phyloP scores from a whole-genome alignment of 2,113 vertebrate species.

The Castor canadensis region DNA sequence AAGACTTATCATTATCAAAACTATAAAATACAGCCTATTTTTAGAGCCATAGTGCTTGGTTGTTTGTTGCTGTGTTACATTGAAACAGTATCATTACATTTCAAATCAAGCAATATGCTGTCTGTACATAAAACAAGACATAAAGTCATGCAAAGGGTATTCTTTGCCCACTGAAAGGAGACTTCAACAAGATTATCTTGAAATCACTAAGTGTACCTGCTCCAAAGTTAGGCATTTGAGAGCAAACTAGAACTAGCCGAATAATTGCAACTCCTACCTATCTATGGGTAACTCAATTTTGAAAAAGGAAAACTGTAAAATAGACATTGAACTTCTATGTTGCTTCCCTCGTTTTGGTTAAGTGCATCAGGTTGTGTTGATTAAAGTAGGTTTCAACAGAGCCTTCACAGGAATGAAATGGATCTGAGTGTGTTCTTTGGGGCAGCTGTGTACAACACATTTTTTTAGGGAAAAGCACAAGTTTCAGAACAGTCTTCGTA shows the following conservation, averaged over 20 bases:
- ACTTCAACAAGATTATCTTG: constrained; percentile 63
- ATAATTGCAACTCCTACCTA: constrained; percentile 77
- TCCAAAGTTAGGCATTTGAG: constrained; percentile 64
- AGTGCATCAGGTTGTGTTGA: neutral
- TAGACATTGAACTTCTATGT: constrained; percentile 68
- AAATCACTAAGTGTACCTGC: constrained; percentile 54
- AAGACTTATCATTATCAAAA: constrained; percentile 76
- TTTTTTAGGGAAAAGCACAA: neutral
- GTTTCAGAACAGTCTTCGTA: neutral
- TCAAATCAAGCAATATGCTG: constrained; percentile 75
- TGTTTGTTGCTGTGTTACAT: constrained; percentile 59
- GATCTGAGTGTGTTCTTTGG: neutral
- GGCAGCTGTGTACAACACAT: neutral
- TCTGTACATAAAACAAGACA: constrained; percentile 74
- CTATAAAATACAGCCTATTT: constrained; percentile 70
- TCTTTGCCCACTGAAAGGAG: constrained; percentile 69
- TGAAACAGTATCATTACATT: constrained; percentile 72
- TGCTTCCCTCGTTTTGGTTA: constrained; percentile 34
- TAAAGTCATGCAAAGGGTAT: constrained; percentile 74
- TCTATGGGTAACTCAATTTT: constrained; percentile 70
- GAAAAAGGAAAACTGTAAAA: constrained; percentile 69
- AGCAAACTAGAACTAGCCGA: constrained; percentile 68
- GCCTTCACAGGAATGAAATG: neutral
- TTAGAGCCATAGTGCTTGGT: constrained; percentile 60
- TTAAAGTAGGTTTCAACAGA: neutral